A percentile compares a stretch with the other conserved stretches of the same genome.
Evolutionary conservation across 2,888 invertebrate species (phyloP).

Genomic region (Onthophagus sagittarius): DNA sequence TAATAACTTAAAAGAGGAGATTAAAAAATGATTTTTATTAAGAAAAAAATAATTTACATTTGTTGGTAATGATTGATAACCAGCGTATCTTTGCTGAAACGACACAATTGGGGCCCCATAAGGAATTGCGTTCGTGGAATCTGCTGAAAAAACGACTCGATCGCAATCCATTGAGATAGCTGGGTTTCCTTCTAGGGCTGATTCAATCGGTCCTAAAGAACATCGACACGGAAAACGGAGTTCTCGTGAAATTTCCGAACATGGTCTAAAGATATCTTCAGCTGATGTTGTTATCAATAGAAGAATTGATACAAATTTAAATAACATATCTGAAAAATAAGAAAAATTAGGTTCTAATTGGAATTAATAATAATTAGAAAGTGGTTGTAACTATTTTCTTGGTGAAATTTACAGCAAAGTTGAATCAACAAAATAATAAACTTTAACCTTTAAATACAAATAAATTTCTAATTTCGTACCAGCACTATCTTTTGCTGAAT

Average conservation of each 20-base stretch:
- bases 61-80: conserved; percentile 76
- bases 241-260: conserved; percentile 71
- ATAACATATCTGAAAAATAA: not conserved
- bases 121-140: conserved; percentile 67
- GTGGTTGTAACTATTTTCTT: too few species aligned
- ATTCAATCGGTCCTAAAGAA: conserved; percentile 51
- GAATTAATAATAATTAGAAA: too few species aligned
- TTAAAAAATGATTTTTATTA: conserved; percentile 6
- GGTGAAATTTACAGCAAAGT: too few species aligned
- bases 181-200: conserved; percentile 46
- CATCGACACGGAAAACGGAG: conserved; percentile 72
- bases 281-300: not conserved
- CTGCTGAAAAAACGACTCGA: conserved; percentile 73
- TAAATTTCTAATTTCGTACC: too few species aligned
- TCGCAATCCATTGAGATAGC: conserved; percentile 79
- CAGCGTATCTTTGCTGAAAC: conserved; percentile 75
- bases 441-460: too few species aligned
- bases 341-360: not conserved
- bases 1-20: conserved; percentile 56
- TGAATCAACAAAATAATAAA: too few species aligned
- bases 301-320: not conserved
- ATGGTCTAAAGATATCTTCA: conserved; percentile 51
- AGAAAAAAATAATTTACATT: conserved; percentile 51
- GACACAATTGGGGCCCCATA: conserved; percentile 76
- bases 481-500: too few species aligned